phyloP scores from a whole-genome alignment of 2,888 invertebrate genomes.

The Hololepta plana region DNA sequence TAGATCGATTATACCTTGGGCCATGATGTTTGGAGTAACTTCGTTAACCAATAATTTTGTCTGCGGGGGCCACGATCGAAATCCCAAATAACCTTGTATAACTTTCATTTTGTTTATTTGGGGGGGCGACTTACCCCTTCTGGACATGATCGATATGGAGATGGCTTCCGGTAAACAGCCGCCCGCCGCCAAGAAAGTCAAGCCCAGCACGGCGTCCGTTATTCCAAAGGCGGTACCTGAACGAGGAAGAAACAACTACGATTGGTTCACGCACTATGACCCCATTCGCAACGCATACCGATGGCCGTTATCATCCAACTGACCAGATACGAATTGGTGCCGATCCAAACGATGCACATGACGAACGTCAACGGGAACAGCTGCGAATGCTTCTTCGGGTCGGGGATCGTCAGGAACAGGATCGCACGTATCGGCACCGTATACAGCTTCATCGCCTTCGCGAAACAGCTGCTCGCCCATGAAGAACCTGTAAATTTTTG shows the following conservation, averaged over 20 bases:
- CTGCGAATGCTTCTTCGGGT: constrained; percentile 37
- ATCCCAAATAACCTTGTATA: no score
- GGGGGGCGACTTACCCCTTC: constrained; percentile 45
- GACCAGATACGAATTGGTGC: constrained; percentile 64
- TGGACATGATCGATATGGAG: constrained; percentile 70
- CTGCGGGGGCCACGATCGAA: no score
- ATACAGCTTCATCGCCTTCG: no score
- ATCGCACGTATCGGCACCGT: constrained; percentile 53
- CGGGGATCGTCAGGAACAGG: constrained; percentile 51
- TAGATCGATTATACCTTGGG: no score
- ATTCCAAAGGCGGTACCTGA: constrained; percentile 56
- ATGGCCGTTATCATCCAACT: constrained; percentile 86
- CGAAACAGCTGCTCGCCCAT: no score
- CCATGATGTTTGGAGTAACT: no score
- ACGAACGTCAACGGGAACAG: constrained; percentile 63
- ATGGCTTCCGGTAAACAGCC: constrained; percentile 73
- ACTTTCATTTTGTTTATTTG: not conserved
- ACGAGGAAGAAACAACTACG: no score
- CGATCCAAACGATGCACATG: constrained; percentile 79
- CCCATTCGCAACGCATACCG: no score
- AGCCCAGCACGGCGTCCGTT: constrained; percentile 78
- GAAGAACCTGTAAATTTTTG: no score
- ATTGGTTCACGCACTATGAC: no score
- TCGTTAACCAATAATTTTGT: no score
- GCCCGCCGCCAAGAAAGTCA: constrained; percentile 80